phyloP scores from a whole-genome alignment of 2,797 vertebrate species.

The Mus spretus region DNA sequence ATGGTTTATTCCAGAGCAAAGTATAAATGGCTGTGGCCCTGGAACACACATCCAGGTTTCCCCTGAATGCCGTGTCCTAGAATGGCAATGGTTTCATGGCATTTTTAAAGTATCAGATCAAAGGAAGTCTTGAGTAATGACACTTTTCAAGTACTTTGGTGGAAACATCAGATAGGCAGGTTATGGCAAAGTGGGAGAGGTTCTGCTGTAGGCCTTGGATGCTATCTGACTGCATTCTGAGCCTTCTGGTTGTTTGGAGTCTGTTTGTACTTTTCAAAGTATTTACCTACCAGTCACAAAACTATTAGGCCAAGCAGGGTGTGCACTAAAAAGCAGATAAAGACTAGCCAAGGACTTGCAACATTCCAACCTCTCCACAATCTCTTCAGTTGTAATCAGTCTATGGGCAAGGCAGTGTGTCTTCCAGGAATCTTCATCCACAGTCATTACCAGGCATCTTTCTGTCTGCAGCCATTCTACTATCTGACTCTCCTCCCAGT shows the following conservation, averaged over 20 bases:
- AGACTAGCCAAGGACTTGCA: neutral
- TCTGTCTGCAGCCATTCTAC: neutral
- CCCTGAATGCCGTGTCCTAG: neutral
- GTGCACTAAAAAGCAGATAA: neutral
- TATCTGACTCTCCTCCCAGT: neutral
- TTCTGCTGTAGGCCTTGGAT: neutral
- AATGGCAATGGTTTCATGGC: neutral
- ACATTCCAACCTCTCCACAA: neutral
- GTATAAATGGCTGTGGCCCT: too few species aligned
- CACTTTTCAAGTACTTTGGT: neutral
- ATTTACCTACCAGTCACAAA: neutral
- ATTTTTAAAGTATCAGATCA: neutral
- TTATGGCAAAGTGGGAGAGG: neutral
- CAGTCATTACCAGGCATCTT: neutral
- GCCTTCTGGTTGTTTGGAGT: neutral
- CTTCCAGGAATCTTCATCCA: neutral
- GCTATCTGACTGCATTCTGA: neutral
- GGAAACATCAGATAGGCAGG: neutral
- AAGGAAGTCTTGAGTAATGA: neutral
- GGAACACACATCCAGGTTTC: neutral
- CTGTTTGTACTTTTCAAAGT: neutral
- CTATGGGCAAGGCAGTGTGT: neutral
- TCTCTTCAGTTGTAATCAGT: neutral
- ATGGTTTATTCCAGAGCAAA: neutral
- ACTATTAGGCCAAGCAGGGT: neutral